Conservation (phyloP, 2,797 vertebrate species). For the Xyrichtys novacula region DNA sequence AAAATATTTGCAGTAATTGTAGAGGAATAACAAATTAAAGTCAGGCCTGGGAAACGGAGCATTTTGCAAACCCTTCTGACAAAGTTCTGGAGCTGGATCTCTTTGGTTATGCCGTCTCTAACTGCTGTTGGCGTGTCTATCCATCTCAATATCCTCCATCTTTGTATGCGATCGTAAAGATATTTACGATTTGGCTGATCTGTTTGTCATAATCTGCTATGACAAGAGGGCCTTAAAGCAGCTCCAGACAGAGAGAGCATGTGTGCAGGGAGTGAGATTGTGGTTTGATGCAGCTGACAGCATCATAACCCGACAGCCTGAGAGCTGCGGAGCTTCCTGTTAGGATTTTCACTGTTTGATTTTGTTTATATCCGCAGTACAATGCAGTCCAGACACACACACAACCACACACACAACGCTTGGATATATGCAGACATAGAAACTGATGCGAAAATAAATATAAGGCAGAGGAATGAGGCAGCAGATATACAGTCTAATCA, state of each 20-base stretch:
- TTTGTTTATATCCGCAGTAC: slow-evolving; percentile 60
- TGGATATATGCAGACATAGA: slow-evolving; percentile 2
- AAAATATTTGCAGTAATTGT: neutral
- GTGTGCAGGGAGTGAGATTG: slow-evolving; percentile 25
- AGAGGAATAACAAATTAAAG: slow-evolving; percentile 17
- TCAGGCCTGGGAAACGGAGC: neutral
- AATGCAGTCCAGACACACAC: slow-evolving; percentile 39
- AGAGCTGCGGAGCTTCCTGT: slow-evolving; percentile 53
- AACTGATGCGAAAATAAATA: slow-evolving; percentile 13
- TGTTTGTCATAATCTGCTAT: neutral
- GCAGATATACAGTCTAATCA: slow-evolving; percentile 23
- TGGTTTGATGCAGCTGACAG: slow-evolving; percentile 25
- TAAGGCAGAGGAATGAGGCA: slow-evolving; percentile 9
- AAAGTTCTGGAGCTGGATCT: slow-evolving; percentile 1
- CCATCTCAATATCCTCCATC: too few species aligned
- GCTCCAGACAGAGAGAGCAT: neutral
- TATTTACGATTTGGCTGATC: neutral
- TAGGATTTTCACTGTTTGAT: slow-evolving; percentile 39
- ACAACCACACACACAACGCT: slow-evolving; percentile 19
- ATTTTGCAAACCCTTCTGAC: slow-evolving; percentile 11
- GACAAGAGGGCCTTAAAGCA: neutral
- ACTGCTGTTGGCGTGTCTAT: slow-evolving; percentile 2
- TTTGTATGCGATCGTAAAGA: neutral
- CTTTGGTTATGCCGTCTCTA: neutral
- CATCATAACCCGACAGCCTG: slow-evolving; percentile 28